Evolutionary conservation across 2,888 invertebrate species (phyloP).

Genomic region (Toxonevra muliebris): DNA sequence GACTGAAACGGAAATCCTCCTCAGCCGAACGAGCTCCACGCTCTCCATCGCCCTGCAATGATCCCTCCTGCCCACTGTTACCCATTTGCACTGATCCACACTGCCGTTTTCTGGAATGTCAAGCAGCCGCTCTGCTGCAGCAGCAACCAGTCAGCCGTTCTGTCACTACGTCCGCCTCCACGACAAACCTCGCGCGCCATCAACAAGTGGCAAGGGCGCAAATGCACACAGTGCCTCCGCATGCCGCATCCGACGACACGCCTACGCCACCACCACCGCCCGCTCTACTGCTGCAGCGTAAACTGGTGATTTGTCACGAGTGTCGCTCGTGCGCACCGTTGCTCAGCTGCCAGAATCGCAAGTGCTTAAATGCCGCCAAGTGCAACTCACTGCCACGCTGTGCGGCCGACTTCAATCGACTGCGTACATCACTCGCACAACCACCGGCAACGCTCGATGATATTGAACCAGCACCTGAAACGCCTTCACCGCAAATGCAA

Average conservation of each 20-base stretch:
- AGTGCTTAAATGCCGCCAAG: slow-evolving; percentile 64
- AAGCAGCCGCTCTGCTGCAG: slow-evolving; percentile 42
- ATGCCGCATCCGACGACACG: slow-evolving; percentile 50
- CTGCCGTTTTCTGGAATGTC: slow-evolving; percentile 62
- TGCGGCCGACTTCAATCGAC: slow-evolving; percentile 63
- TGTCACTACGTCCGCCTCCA: slow-evolving; percentile 47
- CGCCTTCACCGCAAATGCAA: slow-evolving; percentile 39
- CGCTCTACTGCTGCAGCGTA: slow-evolving; percentile 23
- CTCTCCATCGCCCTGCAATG: slow-evolving; percentile 63
- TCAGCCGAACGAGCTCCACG: slow-evolving; percentile 63
- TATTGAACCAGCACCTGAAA: slow-evolving; percentile 55
- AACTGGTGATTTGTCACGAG: slow-evolving; percentile 61
- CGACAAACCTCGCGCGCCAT: slow-evolving; percentile 56
- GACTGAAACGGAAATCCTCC: slow-evolving; percentile 60
- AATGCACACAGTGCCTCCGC: slow-evolving; percentile 57
- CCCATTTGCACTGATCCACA: slow-evolving; percentile 65
- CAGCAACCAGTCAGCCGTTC: slow-evolving; percentile 36
- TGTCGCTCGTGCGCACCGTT: slow-evolving; percentile 62
- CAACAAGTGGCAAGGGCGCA: slow-evolving; percentile 55
- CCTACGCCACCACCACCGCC: slow-evolving; percentile 50
- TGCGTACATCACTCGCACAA: slow-evolving; percentile 58
- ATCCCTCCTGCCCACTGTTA: slow-evolving; percentile 63
- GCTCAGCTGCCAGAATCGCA: slow-evolving; percentile 64
- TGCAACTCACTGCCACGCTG: slow-evolving; percentile 67
- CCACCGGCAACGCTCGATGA: slow-evolving; percentile 58